Conservation (phyloP, 1,140 invertebrate species). For the Rhopalosiphum maidis region DNA sequence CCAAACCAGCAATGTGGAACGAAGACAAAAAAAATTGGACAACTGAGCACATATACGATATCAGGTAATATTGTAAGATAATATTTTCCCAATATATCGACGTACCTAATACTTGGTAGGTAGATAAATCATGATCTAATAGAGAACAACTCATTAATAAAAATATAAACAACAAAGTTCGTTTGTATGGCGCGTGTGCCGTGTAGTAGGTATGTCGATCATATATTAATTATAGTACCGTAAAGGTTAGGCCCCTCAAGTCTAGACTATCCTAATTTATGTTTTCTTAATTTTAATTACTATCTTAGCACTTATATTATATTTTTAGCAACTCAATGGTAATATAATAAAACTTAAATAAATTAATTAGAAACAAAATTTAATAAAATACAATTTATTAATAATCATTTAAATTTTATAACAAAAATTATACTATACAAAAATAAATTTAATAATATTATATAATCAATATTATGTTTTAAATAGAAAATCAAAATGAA, state of each 20-base stretch:
- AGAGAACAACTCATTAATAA: too few species aligned
- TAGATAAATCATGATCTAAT: too few species aligned
- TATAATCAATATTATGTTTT: too few species aligned
- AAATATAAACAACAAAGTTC: too few species aligned
- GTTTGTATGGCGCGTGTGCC: too few species aligned
- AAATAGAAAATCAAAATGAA: too few species aligned
- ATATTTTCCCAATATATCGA: background rate
- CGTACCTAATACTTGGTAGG: too few species aligned
- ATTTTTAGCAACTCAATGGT: background rate
- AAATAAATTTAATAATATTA: too few species aligned
- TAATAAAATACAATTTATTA: background rate
- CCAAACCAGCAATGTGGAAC: slow-evolving; percentile 80
- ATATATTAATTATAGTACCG: background rate
- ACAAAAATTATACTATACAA: too few species aligned
- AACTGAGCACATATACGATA: slow-evolving; percentile 77
- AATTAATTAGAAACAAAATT: background rate
- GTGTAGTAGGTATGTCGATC: too few species aligned
- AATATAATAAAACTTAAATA: background rate
- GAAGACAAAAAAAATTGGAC: slow-evolving; percentile 70
- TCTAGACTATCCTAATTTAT: background rate
- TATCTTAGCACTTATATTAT: background rate
- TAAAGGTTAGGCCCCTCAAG: background rate
- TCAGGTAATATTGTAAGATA: slow-evolving; percentile 69
- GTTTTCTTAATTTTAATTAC: background rate
- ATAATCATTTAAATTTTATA: too few species aligned